Conservation (phyloP, 2,797 vertebrate species). For the Dipus sagitta region DNA sequence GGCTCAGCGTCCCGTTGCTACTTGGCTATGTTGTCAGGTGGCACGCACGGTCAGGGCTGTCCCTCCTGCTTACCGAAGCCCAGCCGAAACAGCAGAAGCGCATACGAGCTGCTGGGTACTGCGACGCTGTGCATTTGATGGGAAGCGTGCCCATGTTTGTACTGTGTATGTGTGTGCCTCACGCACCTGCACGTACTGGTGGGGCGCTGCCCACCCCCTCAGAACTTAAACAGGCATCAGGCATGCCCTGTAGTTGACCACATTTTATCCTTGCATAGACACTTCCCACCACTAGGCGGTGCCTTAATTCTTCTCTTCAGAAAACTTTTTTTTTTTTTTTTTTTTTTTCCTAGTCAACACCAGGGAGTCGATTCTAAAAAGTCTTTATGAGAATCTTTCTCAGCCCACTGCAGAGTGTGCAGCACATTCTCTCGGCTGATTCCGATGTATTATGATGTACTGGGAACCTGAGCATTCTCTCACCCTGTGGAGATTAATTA, state of each 20-base stretch:
- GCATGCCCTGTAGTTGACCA: not conserved
- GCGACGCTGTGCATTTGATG: not conserved
- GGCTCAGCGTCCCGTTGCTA: not conserved
- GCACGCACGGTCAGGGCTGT: not conserved
- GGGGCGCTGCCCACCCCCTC: not conserved
- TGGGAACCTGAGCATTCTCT: slow-evolving; percentile 63
- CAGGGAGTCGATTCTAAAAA: not conserved
- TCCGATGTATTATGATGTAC: slow-evolving; percentile 65
- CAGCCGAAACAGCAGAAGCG: not conserved
- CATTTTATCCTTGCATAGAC: slow-evolving; percentile 16
- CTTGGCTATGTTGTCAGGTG: not conserved
- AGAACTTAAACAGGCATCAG: not conserved
- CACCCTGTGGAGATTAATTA: slow-evolving; percentile 77
- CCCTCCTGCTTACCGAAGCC: too few species aligned
- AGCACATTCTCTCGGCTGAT: slow-evolving; percentile 67
- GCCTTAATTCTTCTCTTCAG: slow-evolving; percentile 70
- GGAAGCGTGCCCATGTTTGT: not conserved
- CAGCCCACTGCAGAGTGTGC: slow-evolving; percentile 46
- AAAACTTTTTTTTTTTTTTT: not conserved
- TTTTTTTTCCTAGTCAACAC: not conserved
- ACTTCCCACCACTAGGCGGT: slow-evolving; percentile 79
- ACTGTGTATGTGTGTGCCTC: too few species aligned
- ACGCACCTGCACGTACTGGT: not conserved
- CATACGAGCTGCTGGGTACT: not conserved
- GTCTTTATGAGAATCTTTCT: slow-evolving; percentile 63